These are phyloP conservation scores for Nycticorax nycticorax DNA, from an alignment of 2,113 vertebrate species.

Conservation along the genomic window DNA sequence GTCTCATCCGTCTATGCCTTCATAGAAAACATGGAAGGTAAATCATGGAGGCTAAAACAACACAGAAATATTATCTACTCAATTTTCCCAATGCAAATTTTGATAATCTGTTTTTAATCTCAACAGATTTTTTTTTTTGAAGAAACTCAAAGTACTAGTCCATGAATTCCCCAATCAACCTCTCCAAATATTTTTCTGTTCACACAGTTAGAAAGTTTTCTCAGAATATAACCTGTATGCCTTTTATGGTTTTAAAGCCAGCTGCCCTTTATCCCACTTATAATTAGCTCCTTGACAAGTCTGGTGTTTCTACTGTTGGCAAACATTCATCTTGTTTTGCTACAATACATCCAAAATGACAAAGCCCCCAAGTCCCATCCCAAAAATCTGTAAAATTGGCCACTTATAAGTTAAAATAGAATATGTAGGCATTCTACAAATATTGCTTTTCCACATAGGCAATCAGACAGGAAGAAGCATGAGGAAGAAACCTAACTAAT, in stretches of 20 bases:
- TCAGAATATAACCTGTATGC: not conserved
- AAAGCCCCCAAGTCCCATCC: not conserved
- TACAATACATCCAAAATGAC: not conserved
- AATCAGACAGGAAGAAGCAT: not conserved
- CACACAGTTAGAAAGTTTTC: not conserved
- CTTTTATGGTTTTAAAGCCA: not conserved
- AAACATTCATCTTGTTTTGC: not conserved
- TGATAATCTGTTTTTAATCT: not conserved
- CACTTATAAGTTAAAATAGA: not conserved
- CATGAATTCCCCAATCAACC: fast-evolving
- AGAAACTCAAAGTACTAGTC: not conserved
- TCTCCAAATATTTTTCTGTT: not conserved
- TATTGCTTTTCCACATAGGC: not conserved
- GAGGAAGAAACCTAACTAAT: not conserved
- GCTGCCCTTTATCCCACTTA: not conserved
- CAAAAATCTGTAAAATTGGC: not conserved
- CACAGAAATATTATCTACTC: not conserved
- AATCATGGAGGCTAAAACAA: not conserved
- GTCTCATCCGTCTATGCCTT: not conserved
- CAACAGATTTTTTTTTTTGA: not conserved
- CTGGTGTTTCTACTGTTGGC: not conserved
- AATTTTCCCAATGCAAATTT: not conserved
- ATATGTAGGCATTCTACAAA: not conserved
- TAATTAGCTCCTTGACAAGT: not conserved
- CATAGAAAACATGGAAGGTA: not conserved